A percentile compares a stretch with the other conserved stretches of the same genome.
phyloP scores from a whole-genome alignment of 2,888 invertebrate species.

The Zelleria hepariella region DNA sequence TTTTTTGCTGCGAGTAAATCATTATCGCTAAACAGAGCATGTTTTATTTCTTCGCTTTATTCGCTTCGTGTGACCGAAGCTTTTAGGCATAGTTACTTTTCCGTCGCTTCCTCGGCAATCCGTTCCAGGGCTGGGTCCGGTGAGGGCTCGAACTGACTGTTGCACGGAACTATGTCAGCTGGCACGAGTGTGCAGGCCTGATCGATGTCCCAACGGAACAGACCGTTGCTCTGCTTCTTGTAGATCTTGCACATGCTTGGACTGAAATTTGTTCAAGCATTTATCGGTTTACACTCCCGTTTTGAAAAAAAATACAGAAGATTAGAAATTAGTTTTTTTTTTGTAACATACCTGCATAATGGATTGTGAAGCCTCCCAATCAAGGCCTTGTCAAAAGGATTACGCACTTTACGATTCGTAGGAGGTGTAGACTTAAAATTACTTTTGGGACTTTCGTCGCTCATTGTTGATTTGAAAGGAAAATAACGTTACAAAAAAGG shows the following conservation, averaged over 20 bases:
- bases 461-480: conserved; percentile 36
- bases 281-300: no score
- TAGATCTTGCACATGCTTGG: conserved; percentile 68
- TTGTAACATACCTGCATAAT: conserved; percentile 74
- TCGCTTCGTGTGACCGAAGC: no score
- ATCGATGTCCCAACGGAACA: conserved; percentile 77
- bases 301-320: neutral
- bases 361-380: conserved; percentile 77
- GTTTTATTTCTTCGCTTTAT: no score
- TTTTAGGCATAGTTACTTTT: conserved; percentile 48
- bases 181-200: conserved; percentile 78
- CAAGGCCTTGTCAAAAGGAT: conserved; percentile 78
- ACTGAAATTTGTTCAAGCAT: conserved; percentile 23
- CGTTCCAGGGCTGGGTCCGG: conserved; percentile 76
- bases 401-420: conserved; percentile 65
- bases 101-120: conserved; percentile 77
- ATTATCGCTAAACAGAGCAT: no score
- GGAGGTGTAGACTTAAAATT: conserved; percentile 53
- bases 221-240: conserved; percentile 45
- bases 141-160: conserved; percentile 73
- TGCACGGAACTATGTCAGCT: conserved; percentile 76
- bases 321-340: neutral
- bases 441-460: conserved; percentile 40
- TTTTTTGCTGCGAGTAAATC: no score
- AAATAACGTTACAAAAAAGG: conserved; percentile 31